A percentile compares a stretch with the other conserved stretches of the same genome.
Evolutionary conservation across 2,888 invertebrate species (phyloP).

Genomic region (Ariolimax columbianus): DNA sequence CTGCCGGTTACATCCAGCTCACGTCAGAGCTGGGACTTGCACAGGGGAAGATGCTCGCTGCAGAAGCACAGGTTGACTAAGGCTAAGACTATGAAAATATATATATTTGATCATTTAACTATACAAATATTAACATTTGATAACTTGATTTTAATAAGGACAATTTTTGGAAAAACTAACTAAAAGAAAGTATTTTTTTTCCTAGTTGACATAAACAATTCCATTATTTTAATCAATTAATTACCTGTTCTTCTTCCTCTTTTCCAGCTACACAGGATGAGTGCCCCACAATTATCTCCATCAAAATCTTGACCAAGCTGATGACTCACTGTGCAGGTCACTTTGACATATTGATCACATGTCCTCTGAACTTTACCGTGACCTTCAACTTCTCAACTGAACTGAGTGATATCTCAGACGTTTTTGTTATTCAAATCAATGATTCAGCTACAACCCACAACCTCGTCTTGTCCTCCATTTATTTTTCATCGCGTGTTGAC

Average conservation of each 20-base stretch:
- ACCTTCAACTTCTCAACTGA: slow-evolving; percentile 63
- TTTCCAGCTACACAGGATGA: slow-evolving; percentile 64
- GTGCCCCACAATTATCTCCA: slow-evolving; percentile 73
- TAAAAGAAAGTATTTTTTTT: too few species aligned
- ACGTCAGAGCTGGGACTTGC: too few species aligned
- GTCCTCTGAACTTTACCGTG: slow-evolving; percentile 71
- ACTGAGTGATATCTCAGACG: slow-evolving; percentile 61
- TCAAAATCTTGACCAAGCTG: slow-evolving; percentile 69
- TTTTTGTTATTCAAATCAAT: slow-evolving; percentile 67
- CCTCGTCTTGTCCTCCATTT: slow-evolving; percentile 64
- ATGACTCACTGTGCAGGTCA: slow-evolving; percentile 61
- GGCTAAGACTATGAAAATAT: too few species aligned
- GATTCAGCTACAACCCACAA: slow-evolving; percentile 66
- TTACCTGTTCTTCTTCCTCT: neutral
- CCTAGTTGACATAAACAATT: too few species aligned
- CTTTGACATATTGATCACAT: slow-evolving; percentile 72
- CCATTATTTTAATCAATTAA: neutral
- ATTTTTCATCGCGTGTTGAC: slow-evolving; percentile 59
- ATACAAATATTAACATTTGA: too few species aligned
- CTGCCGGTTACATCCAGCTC: too few species aligned
- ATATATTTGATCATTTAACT: too few species aligned
- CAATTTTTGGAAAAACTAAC: too few species aligned
- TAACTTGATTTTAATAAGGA: too few species aligned
- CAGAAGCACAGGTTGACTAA: too few species aligned
- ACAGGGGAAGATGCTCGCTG: too few species aligned